Evolutionary conservation across 2,113 vertebrate genomes (phyloP).

Genomic region (Benitochromis conjunctus): DNA sequence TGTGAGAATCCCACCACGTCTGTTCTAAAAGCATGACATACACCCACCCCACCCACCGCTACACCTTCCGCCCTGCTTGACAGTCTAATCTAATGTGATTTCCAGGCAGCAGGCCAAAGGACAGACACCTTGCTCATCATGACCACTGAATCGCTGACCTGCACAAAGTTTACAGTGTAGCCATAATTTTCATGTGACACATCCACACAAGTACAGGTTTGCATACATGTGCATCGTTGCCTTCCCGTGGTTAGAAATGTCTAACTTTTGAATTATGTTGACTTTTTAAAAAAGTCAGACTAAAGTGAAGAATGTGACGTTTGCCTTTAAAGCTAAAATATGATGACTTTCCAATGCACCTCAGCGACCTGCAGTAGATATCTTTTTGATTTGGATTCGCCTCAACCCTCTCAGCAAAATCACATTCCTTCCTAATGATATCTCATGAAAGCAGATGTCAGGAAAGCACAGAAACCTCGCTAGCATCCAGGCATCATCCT

Average conservation of each 20-base stretch:
- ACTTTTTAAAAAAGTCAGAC: background rate
- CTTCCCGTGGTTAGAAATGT: conserved; percentile 14
- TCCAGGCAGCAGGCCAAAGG: conserved; percentile 47
- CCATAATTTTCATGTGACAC: conserved; percentile 7
- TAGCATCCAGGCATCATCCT: background rate
- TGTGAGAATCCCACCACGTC: conserved; percentile 27
- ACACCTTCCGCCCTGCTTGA: background rate
- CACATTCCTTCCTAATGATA: background rate
- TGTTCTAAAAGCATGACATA: background rate
- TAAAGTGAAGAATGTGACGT: background rate
- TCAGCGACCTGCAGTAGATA: background rate
- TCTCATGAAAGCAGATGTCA: background rate
- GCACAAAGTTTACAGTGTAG: background rate
- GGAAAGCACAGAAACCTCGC: background rate
- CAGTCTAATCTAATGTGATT: conserved; percentile 42
- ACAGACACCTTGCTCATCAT: conserved; percentile 55
- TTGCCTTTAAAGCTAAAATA: background rate
- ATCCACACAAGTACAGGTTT: background rate
- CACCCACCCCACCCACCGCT: background rate
- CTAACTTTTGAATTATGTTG: conserved; percentile 12
- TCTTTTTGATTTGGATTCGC: background rate
- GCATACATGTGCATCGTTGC: background rate
- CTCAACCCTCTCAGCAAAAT: background rate
- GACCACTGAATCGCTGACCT: conserved; percentile 36
- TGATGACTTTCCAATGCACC: background rate